Base-by-base conservation (phyloP, 2,888 invertebrate species). In the Operophtera brumata region DNA sequence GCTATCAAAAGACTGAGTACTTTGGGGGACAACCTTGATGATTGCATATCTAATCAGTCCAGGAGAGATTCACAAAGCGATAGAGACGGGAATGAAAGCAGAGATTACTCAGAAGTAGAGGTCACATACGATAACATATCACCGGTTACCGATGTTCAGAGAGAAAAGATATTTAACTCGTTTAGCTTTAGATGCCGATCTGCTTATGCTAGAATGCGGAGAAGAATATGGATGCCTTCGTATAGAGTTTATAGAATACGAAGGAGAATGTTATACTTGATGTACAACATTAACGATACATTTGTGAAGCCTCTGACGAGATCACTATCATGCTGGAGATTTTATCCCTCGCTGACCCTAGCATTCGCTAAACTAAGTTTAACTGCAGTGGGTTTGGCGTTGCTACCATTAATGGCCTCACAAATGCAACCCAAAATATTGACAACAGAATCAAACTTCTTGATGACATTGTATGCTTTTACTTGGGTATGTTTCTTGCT, bases 1-100 rank as follows among this genome's bases (percentile, higher is more conserved):
- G 86, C 84, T 57, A 88, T 91, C 48, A 91, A 88, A 76, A 86
- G 91, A 82, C 83, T 91, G 72, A 91, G 91, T 70, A 82, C 76
- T 49, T 79, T 91, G 75, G 87, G 91, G 60, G 90, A 89, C 68
- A 88, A 80, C 70, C 77, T 91, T 57, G 91, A 90, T 59, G 90
- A 86, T 59, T 88, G 80, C 55, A 91, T 91, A 65, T 71, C 71
- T 43, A 89, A 86, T 67, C 86, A 88, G 71, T 74, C 74, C 14
- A 82, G 84, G 71, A 80, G 77, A 70, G 82, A 86, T 69, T 86
- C 86, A 4, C 68, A 75, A 47, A 66, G 73, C 35, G 80, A 81
- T 40, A 67, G 66, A 32, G 80, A 80, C 8, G 59, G 48, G 41
- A 72, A 65, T 52, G 78, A 83, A 45, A 75, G 63, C 39, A 82